These are phyloP conservation scores for Bugula neritina DNA, from an alignment of 2,888 invertebrate species.

Conservation along the genomic window DNA sequence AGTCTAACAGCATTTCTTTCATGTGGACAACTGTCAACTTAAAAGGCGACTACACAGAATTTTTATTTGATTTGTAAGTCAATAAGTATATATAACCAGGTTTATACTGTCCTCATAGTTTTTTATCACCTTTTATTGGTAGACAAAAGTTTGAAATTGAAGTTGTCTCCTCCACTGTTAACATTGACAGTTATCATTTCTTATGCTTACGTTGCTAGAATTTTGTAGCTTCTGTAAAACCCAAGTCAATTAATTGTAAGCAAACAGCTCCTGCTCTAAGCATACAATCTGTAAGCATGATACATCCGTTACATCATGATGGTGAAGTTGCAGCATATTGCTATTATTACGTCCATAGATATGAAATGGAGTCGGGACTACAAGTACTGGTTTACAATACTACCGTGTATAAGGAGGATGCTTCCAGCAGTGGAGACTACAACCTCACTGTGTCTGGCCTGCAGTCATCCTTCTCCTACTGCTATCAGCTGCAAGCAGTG, in stretches of 20 bases:
- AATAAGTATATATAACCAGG: neutral
- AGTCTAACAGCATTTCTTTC: neutral
- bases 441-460: neutral
- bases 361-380: neutral
- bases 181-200: no score
- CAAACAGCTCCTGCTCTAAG: no score
- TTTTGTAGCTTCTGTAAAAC: no score
- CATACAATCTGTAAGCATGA: no score
- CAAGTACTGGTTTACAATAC: neutral
- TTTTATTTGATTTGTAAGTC: neutral
- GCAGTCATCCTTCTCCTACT: neutral
- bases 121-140: neutral
- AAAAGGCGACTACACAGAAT: neutral
- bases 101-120: neutral
- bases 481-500: neutral
- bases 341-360: no score
- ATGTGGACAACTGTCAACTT: neutral
- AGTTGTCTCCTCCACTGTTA: no score
- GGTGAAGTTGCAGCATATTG: no score
- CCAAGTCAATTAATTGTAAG: no score
- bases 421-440: neutral
- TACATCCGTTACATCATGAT: no score
- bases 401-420: neutral
- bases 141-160: no score
- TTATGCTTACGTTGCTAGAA: no score